Percentiles rank a stretch among this genome's conserved stretches.
These are phyloP conservation scores for Xestoiulus laeticollis DNA, from an alignment of 2,888 invertebrate genomes.

Conservation along the genomic window DNA sequence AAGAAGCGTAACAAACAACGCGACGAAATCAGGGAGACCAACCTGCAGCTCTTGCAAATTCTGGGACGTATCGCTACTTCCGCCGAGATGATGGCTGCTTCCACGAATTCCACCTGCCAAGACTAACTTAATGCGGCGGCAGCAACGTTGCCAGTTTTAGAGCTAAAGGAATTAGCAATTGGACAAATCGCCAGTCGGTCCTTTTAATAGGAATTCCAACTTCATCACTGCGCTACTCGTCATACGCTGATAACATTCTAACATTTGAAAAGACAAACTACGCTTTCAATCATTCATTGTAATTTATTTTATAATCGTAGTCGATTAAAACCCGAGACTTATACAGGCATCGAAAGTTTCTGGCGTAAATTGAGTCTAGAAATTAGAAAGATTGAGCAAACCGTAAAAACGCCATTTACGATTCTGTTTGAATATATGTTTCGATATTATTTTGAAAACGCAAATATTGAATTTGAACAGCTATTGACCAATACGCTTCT, in stretches of 20 bases:
- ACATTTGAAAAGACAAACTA: not conserved
- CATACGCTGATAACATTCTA: not conserved
- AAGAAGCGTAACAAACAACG: not conserved
- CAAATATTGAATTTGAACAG: too few species aligned
- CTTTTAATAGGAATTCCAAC: not conserved
- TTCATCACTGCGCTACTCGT: not conserved
- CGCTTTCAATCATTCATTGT: not conserved
- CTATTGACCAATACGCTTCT: too few species aligned
- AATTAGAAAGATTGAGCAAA: not conserved
- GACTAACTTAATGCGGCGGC: not conserved
- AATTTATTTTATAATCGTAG: constrained; percentile 7
- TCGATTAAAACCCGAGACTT: not conserved
- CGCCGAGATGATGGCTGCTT: constrained; percentile 11
- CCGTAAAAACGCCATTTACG: too few species aligned
- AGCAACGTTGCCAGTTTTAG: not conserved
- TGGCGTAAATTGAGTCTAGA: too few species aligned
- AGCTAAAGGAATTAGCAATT: not conserved
- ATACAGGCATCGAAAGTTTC: not conserved
- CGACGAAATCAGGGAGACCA: not conserved
- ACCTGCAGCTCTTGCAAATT: constrained; percentile 8
- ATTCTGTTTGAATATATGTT: too few species aligned
- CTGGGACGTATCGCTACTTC: constrained; percentile 18
- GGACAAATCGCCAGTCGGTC: not conserved
- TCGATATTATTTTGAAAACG: too few species aligned
- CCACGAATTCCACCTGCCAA: not conserved